Base-by-base conservation (phyloP, 1,140 invertebrate species). In the Drosophila miranda region DNA sequence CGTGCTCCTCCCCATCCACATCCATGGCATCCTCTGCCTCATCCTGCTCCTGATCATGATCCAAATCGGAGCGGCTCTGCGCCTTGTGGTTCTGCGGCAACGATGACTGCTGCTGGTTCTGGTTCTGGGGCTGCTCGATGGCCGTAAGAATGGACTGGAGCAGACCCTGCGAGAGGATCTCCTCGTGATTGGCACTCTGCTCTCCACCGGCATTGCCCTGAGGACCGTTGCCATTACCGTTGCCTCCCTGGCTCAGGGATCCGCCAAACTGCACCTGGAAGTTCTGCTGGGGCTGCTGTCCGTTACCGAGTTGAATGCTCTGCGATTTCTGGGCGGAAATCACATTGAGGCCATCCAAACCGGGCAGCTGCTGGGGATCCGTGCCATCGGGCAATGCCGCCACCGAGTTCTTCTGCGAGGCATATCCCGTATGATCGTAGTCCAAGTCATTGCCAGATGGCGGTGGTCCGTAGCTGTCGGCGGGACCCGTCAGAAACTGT, bases 251-350 rank as follows among this genome's bases (percentile, higher is more conserved):
- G 34, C 67, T 82, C 11, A 77, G 49, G 1, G 93, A 92, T 2
- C 93, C 91, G 71, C 95, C 95, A 50, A 96, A 96, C 90, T 96
- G 95, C 7, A 96, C 88, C 0, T 94, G 94, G 72, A 96, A 96
- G 19, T 93, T 93, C 4, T 93, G 94, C 1, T 44, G 0, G 7
- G 93, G 92, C 2, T 93, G 73, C 7, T 55, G 26, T 93, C 94
- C 81, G 93, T 93, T 1, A 9, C 94, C 93, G 7, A 91, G 16
- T 19, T 78, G 73, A 21, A 91, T 78, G 45, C 72, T 75, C 34
- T 91, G 78, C 6, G 90, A 91, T 30, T 91, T 89, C 42, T 81
- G 76, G 11, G 90, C 83, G 0, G 90, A 90, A 56, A 95, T 94
- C 46, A 94, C 93, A 75, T 94, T 90, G 6, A 91, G 49, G 1